phyloP scores from a whole-genome alignment of 2,113 vertebrate genomes.

The Semnornis frantzii region DNA sequence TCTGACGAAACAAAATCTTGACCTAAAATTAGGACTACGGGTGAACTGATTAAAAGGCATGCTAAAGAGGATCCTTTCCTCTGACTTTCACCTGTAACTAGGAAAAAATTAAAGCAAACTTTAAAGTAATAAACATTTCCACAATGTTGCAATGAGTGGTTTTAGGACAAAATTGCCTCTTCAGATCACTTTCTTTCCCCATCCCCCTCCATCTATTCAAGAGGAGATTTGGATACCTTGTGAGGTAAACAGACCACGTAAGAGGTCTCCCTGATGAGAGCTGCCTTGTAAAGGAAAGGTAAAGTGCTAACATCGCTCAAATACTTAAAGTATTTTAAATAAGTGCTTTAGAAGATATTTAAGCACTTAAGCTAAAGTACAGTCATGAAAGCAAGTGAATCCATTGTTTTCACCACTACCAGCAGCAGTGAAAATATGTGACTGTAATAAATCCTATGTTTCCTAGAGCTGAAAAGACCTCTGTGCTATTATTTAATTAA shows the following conservation, averaged over 20 bases:
- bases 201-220: neutral
- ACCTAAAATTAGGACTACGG: neutral
- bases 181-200: neutral
- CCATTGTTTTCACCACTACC: neutral
- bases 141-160: neutral
- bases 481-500: neutral
- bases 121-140: neutral
- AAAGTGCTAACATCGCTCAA: neutral
- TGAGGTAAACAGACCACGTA: neutral
- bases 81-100: neutral
- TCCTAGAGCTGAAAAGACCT: neutral
- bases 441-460: neutral
- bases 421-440: neutral
- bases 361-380: neutral
- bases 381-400: neutral
- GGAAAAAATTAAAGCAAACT: neutral
- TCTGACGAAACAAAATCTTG: neutral
- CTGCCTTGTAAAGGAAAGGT: neutral
- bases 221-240: neutral
- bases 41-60: neutral
- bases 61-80: neutral
- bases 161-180: neutral
- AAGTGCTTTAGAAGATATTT: neutral
- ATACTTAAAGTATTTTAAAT: neutral
- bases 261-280: neutral